Evolutionary conservation across 2,888 invertebrate genomes (phyloP).

Genomic region (Chymomyza amoena): DNA sequence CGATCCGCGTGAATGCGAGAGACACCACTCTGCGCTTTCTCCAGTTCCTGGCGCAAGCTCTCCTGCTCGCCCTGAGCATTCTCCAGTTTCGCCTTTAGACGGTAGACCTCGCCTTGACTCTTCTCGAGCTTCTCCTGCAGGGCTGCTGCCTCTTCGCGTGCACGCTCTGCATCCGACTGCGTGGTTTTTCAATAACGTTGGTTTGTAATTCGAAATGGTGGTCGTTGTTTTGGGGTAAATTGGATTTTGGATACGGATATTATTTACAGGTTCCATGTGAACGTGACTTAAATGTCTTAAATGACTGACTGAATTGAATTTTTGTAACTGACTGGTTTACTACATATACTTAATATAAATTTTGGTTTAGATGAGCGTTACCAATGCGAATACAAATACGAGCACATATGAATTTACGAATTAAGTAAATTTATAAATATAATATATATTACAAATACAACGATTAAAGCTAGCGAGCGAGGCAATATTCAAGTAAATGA

Average conservation of each 20-base stretch:
- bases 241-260: slow-evolving; percentile 68
- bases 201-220: slow-evolving; percentile 8
- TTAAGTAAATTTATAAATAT: too few relatives aligned
- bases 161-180: slow-evolving; percentile 89
- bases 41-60: slow-evolving; percentile 94
- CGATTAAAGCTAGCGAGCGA: slow-evolving; percentile 10
- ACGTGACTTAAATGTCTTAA: slow-evolving; percentile 55
- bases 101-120: slow-evolving; percentile 96
- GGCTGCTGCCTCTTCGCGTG: slow-evolving; percentile 89
- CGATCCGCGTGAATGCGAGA: slow-evolving; percentile 92
- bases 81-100: slow-evolving; percentile 94
- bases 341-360: slow-evolving; percentile 41
- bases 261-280: slow-evolving; percentile 59
- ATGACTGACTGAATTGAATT: slow-evolving; percentile 44
- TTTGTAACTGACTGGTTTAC: slow-evolving; percentile 41
- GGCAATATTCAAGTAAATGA: neutral
- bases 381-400: slow-evolving; percentile 40
- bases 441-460: slow-evolving; percentile 33
- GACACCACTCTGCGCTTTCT: slow-evolving; percentile 89
- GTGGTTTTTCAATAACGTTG: slow-evolving; percentile 16
- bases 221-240: slow-evolving; percentile 46
- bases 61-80: slow-evolving; percentile 97
- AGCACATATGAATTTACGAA: slow-evolving; percentile 31
- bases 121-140: slow-evolving; percentile 95
- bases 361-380: neutral